Evolutionary conservation across 2,797 vertebrate species (phyloP).

Genomic region (Eospalax fontanierii): DNA sequence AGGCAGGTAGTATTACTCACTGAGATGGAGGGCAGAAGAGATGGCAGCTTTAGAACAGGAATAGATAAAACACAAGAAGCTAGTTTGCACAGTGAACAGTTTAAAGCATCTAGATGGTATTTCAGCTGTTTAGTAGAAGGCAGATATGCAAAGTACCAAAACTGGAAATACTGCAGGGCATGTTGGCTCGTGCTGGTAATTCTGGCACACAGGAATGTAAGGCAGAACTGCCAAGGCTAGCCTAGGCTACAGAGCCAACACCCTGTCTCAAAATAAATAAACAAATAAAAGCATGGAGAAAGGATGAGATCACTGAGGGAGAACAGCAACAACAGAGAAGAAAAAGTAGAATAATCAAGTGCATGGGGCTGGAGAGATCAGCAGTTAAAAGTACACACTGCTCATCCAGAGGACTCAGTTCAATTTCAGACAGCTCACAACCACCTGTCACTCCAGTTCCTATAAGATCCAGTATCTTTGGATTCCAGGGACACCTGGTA

Average conservation of each 20-base stretch:
- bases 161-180: background rate
- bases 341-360: background rate
- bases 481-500: too few relatives aligned
- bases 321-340: background rate
- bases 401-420: too few relatives aligned
- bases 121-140: background rate
- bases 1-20: background rate
- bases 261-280: background rate
- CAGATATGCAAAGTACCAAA: background rate
- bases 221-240: background rate
- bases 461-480: too few relatives aligned
- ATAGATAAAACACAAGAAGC: background rate
- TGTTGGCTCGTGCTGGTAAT: too few relatives aligned
- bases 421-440: too few relatives aligned
- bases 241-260: background rate
- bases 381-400: too few relatives aligned
- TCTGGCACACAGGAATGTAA: too few relatives aligned
- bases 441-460: too few relatives aligned
- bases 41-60: background rate
- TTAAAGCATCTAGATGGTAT: background rate
- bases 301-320: background rate
- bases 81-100: background rate
- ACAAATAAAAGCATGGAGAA: background rate
- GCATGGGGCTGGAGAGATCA: background rate
- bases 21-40: background rate